A percentile compares a stretch with the other conserved stretches of the same genome.
phyloP scores from a whole-genome alignment of 2,797 vertebrate species.

The Tachyglossus aculeatus region DNA sequence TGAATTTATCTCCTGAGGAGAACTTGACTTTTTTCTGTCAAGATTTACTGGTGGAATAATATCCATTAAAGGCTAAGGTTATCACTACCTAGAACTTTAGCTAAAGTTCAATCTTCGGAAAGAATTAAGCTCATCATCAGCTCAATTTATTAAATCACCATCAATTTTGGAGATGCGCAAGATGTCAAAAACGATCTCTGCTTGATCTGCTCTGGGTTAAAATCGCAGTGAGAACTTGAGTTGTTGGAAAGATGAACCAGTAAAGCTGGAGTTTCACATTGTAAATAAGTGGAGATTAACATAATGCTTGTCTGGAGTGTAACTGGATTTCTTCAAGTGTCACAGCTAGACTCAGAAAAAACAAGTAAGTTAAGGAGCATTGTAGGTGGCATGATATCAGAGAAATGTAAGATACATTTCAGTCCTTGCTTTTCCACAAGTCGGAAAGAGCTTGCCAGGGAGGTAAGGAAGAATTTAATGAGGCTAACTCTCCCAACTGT shows the following conservation, averaged over 20 bases:
- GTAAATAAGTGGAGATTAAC: background rate
- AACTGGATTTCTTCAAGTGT: no score
- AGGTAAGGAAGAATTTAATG: no score
- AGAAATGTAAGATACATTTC: no score
- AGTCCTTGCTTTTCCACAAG: no score
- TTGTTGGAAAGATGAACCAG: background rate
- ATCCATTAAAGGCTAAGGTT: conserved; percentile 34
- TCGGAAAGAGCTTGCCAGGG: no score
- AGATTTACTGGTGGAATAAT: conserved; percentile 34
- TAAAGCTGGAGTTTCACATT: conserved; percentile 4
- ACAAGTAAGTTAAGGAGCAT: no score
- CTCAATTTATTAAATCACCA: conserved; percentile 32
- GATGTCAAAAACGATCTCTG: conserved; percentile 29
- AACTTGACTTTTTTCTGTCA: conserved; percentile 24
- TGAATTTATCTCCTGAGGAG: conserved; percentile 21
- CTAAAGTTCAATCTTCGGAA: conserved; percentile 32
- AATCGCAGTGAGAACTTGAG: background rate
- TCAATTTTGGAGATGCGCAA: conserved; percentile 14
- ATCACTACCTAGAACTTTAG: conserved; percentile 9
- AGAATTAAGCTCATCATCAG: conserved; percentile 22
- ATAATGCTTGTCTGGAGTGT: background rate
- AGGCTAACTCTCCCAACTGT: no score
- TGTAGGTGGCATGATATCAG: no score
- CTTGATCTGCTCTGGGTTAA: conserved; percentile 5
- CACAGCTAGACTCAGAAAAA: no score